Evolutionary conservation across 2,888 invertebrate species (phyloP), one percentile per base, ranked within the genome.

Genomic region (Eilema sororculum): DNA sequence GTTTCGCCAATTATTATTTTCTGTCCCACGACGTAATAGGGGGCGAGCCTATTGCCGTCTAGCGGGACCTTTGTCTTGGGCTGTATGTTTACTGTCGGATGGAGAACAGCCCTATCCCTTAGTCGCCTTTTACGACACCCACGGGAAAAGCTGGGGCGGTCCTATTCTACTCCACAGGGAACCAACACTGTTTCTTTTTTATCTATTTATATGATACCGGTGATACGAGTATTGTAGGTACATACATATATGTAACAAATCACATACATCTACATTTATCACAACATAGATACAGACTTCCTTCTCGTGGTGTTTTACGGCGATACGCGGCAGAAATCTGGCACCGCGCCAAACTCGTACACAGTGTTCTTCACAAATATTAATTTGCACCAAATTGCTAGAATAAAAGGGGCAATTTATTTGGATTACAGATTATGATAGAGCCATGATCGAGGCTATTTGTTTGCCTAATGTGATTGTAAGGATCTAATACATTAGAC

Each of bases 381-480:
- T 64, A n/a, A 46, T 52, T 25, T 25, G 25, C n/a, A 52, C 64
- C 20, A n/a, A 64, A 52, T 63, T 64, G 46, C 5, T 25, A 64
- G 46, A 52, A 52, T 64, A 64, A 52, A 57, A 65, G 22, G 25
- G 28, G 56, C 33, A 13, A 30, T 30, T 57, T 25, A 30, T 22
- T 25, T 58, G 33, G 30, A 67, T 60, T 57, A 52, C 16, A 62
- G 65, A 63, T 67, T 37, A 65, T 76, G 69, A 69, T 71, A 57
- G 68, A 33, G 69, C 37, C 10, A 67, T 67, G 46, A 67, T 61
- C 52, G 24, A 25, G 22, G 13, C 24, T 22, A 61, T 67, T 60
- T 61, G 60, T 52, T 52, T 30, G 9, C 12, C n/a, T 60, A 28
- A 61, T 67, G 41, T 41, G 28, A 46, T 60, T 61, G 52, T 59